Percentiles rank a stretch among this genome's conserved stretches.
phyloP scores from a whole-genome alignment of 1,140 invertebrate species.

The Formica selysi region DNA sequence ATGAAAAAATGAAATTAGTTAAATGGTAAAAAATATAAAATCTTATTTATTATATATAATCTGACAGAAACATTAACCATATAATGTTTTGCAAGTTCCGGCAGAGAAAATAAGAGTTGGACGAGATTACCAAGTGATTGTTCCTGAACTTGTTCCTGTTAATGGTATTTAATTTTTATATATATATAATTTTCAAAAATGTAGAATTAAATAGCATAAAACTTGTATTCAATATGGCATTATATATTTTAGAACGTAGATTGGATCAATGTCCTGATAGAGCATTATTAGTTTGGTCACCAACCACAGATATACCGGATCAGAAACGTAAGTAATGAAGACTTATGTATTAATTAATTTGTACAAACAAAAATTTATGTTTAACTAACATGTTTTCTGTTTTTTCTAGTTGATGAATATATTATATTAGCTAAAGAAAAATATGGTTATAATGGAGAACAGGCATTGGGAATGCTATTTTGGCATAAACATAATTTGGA shows the following conservation, averaged over 20 bases:
- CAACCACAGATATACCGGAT: slow-evolving; percentile 95
- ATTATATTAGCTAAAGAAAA: slow-evolving; percentile 98
- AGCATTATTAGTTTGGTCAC: slow-evolving; percentile 98
- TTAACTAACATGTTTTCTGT: slow-evolving; percentile 22
- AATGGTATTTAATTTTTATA: slow-evolving; percentile 85
- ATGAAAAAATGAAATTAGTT: not conserved
- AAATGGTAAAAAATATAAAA: not conserved
- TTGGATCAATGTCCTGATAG: slow-evolving; percentile 89
- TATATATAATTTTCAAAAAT: slow-evolving; percentile 18
- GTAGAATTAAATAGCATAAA: not conserved
- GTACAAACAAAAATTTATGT: slow-evolving; percentile 26
- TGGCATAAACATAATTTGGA: slow-evolving; percentile 99
- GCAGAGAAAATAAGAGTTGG: slow-evolving; percentile 97
- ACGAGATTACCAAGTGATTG: slow-evolving; percentile 96
- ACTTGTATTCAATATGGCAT: not conserved
- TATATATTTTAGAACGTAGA: slow-evolving; percentile 80
- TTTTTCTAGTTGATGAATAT: slow-evolving; percentile 95
- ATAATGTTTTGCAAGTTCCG: slow-evolving; percentile 87
- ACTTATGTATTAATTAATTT: slow-evolving; percentile 54
- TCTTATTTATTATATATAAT: not conserved
- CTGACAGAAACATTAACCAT: slow-evolving; percentile 25
- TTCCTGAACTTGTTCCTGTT: slow-evolving; percentile 91
- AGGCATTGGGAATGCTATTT: slow-evolving; percentile 98
- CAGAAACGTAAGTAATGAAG: slow-evolving; percentile 90
- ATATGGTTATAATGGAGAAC: slow-evolving; percentile 98